Conservation (phyloP, 2,888 invertebrate species). For the Alsophila aescularia region DNA sequence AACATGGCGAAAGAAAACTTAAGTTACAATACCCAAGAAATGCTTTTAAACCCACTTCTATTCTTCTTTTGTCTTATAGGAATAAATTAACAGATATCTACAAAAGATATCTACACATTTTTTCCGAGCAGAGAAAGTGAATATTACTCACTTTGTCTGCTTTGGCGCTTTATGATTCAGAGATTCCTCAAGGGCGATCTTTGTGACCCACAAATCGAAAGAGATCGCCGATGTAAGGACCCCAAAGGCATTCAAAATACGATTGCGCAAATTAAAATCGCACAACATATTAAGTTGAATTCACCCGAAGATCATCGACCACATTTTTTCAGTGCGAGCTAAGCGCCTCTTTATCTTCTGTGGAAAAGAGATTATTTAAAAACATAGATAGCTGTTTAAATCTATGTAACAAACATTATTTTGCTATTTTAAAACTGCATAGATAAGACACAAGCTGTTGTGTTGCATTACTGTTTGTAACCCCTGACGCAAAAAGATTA, state of each 20-base stretch:
- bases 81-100: too few species aligned
- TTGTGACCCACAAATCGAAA: slow-evolving; percentile 13
- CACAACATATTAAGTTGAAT: slow-evolving; percentile 9
- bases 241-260: slow-evolving; percentile 12
- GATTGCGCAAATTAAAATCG: slow-evolving; percentile 22
- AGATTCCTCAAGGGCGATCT: slow-evolving; percentile 14
- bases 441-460: too few species aligned
- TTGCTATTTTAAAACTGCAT: too few species aligned
- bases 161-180: slow-evolving; percentile 8
- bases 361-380: slow-evolving; percentile 2
- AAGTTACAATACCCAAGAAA: too few species aligned
- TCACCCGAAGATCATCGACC: slow-evolving; percentile 4
- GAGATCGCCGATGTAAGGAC: slow-evolving; percentile 6
- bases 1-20: too few species aligned
- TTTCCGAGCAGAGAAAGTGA: too few species aligned
- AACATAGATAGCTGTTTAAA: not conserved
- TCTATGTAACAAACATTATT: too few species aligned
- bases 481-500: too few species aligned
- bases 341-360: slow-evolving; percentile 12
- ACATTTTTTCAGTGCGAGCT: slow-evolving; percentile 13
- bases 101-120: too few species aligned
- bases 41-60: too few species aligned
- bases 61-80: too few species aligned
- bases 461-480: too few species aligned
- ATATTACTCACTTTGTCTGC: slow-evolving; percentile 1